A percentile compares a stretch with the other conserved stretches of the same genome.
Conservation (phyloP, 2,797 vertebrate species). For the Phrynocephalus forsythii region DNA sequence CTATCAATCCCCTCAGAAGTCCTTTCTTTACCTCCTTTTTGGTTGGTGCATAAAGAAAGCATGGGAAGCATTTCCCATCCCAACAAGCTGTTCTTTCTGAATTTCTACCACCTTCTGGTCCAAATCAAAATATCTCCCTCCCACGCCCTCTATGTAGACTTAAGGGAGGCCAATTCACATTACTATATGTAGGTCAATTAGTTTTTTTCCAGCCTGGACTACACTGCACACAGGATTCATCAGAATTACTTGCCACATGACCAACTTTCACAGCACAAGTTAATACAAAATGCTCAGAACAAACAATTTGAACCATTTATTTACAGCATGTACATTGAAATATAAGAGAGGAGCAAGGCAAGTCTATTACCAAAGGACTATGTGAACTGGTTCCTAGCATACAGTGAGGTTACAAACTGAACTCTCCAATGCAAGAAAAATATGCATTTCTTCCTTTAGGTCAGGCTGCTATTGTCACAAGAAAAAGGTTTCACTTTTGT, state of each 20-base stretch:
- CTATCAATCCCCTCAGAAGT: neutral
- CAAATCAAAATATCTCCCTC: slow-evolving; percentile 2
- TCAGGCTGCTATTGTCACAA: too few species aligned
- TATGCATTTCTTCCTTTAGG: too few species aligned
- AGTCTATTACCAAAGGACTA: too few species aligned
- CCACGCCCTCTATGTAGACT: neutral
- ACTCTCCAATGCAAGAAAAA: too few species aligned
- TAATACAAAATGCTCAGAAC: neutral
- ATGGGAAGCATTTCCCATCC: slow-evolving; percentile 12
- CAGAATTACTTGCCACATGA: neutral
- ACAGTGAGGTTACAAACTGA: too few species aligned
- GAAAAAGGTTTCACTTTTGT: too few species aligned
- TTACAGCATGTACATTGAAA: neutral
- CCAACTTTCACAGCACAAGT: neutral
- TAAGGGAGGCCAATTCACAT: slow-evolving; percentile 1
- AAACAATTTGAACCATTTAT: neutral
- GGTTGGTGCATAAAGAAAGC: neutral
- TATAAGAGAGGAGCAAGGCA: neutral
- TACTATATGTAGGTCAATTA: neutral
- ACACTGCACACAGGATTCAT: neutral
- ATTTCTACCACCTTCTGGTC: neutral
- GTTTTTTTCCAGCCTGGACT: neutral
- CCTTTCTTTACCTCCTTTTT: neutral
- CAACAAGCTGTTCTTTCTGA: slow-evolving; percentile 10
- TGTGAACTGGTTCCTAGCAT: neutral